Evolutionary conservation across 2,888 invertebrate genomes (phyloP).

Genomic region (Pilophorus perplexus): DNA sequence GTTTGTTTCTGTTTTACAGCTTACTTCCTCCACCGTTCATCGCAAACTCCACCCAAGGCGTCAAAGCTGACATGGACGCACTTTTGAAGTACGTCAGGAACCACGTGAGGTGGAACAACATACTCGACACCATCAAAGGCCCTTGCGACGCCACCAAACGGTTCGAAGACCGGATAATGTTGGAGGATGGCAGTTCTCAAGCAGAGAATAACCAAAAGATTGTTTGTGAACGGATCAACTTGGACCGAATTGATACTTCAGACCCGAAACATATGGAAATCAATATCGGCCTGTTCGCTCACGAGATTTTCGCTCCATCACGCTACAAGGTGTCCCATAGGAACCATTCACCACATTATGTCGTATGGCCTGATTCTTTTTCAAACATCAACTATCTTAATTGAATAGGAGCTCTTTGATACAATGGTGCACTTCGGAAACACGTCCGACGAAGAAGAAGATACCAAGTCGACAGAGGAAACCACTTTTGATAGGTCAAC

Average conservation of each 20-base stretch:
- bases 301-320: conserved; percentile 21
- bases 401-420: too few relatives aligned
- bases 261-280: not conserved
- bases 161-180: conserved; percentile 8
- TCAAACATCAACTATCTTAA: too few relatives aligned
- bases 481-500: not conserved
- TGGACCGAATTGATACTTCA: not conserved
- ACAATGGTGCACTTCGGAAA: not conserved
- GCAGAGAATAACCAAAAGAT: not conserved
- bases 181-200: not conserved
- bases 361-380: too few relatives aligned
- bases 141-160: not conserved
- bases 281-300: conserved; percentile 14
- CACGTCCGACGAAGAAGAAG: not conserved
- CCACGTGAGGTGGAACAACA: conserved; percentile 43
- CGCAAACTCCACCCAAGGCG: not conserved
- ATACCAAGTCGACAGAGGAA: not conserved
- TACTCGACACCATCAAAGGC: conserved; percentile 26
- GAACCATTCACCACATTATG: too few relatives aligned
- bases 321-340: not conserved
- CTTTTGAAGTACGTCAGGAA: conserved; percentile 36
- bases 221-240: conserved; percentile 1
- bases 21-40: conserved; percentile 31
- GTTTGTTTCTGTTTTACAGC: not conserved
- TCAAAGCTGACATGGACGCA: conserved; percentile 25